Percentiles rank a stretch among this genome's conserved stretches.
Conservation (phyloP, 2,888 invertebrate species). For the Catocala sponsa region DNA sequence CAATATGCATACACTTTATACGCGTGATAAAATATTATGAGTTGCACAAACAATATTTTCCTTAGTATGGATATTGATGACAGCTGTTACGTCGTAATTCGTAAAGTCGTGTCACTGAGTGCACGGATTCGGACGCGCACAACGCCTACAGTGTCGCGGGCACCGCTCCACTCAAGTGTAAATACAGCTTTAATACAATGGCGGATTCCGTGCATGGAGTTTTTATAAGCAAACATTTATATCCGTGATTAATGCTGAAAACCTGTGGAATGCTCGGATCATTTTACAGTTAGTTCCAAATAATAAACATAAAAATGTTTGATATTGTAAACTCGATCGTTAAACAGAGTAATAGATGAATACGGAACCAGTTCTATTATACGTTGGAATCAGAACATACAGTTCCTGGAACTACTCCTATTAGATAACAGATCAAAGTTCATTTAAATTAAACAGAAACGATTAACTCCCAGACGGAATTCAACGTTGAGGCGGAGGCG, state of each 20-base stretch:
- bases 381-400: slow-evolving; percentile 68
- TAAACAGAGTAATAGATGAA: slow-evolving; percentile 73
- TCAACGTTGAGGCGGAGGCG: slow-evolving; percentile 32
- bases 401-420: slow-evolving; percentile 77
- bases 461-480: slow-evolving; percentile 64
- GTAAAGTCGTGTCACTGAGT: neutral
- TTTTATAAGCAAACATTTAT: slow-evolving; percentile 31
- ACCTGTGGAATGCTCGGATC: slow-evolving; percentile 34
- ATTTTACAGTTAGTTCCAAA: slow-evolving; percentile 34
- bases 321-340: slow-evolving; percentile 70
- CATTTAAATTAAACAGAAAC: slow-evolving; percentile 75
- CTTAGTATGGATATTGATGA: neutral
- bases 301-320: slow-evolving; percentile 47
- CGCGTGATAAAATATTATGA: neutral
- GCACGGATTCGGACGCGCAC: neutral
- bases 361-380: slow-evolving; percentile 65
- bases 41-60: neutral
- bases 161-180: slow-evolving; percentile 51
- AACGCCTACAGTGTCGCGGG: slow-evolving; percentile 15
- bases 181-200: slow-evolving; percentile 51
- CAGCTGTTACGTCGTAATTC: neutral
- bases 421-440: slow-evolving; percentile 81
- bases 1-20: neutral
- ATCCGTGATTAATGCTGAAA: slow-evolving; percentile 34
- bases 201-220: slow-evolving; percentile 33